A percentile compares a stretch with the other conserved stretches of the same genome.
Conservation (phyloP, 2,888 invertebrate genomes). For the Hoplodrina blanda region DNA sequence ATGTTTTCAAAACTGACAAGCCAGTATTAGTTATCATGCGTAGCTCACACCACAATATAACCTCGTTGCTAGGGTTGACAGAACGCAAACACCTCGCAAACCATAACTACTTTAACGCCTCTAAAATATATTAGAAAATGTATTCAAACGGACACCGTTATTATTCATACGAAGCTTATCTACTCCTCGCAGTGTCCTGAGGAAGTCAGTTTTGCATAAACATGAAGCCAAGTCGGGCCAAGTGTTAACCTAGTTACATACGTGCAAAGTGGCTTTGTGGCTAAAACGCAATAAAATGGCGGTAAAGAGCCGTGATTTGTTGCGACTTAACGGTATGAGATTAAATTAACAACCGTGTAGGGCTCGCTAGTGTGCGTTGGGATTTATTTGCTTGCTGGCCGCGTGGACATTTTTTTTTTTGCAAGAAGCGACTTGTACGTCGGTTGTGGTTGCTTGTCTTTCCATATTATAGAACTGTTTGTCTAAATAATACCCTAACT, state of each 20-base stretch:
- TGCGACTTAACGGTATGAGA: constrained; percentile 44
- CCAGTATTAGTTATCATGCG: not conserved
- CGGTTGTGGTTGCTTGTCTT: not conserved
- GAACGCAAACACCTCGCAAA: constrained; percentile 23
- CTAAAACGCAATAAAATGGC: constrained; percentile 55
- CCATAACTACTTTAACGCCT: constrained; percentile 38
- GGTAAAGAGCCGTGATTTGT: constrained; percentile 51
- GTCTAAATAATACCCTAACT: no score
- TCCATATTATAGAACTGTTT: no score
- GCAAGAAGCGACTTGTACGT: not conserved
- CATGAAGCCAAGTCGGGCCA: constrained; percentile 47
- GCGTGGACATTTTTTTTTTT: not conserved
- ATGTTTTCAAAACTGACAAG: not conserved
- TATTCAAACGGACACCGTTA: constrained; percentile 61
- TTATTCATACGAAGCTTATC: constrained; percentile 66
- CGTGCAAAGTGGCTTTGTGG: constrained; percentile 29
- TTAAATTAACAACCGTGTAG: constrained; percentile 27
- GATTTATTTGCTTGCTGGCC: constrained; percentile 18
- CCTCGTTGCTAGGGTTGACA: constrained; percentile 21
- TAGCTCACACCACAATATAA: not conserved
- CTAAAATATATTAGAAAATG: constrained; percentile 56
- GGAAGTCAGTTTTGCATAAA: constrained; percentile 65
- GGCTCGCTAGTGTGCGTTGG: constrained; percentile 16
- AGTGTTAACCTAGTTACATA: constrained; percentile 61
- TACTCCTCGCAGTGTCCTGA: constrained; percentile 58